Conservation (phyloP, 2,113 vertebrate genomes). For the Antidorcas marsupialis region DNA sequence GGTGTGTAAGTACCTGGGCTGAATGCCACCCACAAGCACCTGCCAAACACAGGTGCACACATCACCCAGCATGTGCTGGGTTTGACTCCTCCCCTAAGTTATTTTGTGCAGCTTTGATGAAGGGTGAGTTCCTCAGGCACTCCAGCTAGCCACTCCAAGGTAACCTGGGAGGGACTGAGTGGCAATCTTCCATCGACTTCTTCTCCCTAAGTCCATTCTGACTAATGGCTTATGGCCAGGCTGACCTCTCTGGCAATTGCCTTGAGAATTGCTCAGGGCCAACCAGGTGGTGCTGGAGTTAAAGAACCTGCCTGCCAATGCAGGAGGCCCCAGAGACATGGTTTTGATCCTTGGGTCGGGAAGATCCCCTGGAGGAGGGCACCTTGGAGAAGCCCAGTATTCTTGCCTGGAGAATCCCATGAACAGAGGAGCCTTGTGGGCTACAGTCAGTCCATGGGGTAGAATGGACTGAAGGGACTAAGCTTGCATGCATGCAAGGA, state of each 20-base stretch:
- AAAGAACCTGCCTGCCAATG: background rate
- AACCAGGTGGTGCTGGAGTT: background rate
- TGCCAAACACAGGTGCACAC: background rate
- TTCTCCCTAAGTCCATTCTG: background rate
- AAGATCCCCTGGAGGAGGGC: background rate
- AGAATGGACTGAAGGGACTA: background rate
- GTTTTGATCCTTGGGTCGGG: background rate
- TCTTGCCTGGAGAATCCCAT: background rate
- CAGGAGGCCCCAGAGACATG: background rate
- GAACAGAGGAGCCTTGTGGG: background rate
- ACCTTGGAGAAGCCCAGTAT: background rate
- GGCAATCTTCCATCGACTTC: background rate
- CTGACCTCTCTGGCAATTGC: background rate
- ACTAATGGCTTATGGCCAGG: background rate
- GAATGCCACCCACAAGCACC: background rate
- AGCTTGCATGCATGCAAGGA: background rate
- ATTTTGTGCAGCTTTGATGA: background rate
- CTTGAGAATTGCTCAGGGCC: background rate
- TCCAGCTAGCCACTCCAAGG: background rate
- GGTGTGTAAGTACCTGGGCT: background rate
- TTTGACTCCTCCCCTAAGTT: background rate
- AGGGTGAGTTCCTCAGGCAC: background rate
- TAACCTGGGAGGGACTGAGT: background rate
- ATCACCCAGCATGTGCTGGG: background rate
- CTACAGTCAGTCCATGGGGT: background rate